Evolutionary conservation across 2,888 invertebrate species (phyloP).

Genomic region (Yponomeuta cagnagella): DNA sequence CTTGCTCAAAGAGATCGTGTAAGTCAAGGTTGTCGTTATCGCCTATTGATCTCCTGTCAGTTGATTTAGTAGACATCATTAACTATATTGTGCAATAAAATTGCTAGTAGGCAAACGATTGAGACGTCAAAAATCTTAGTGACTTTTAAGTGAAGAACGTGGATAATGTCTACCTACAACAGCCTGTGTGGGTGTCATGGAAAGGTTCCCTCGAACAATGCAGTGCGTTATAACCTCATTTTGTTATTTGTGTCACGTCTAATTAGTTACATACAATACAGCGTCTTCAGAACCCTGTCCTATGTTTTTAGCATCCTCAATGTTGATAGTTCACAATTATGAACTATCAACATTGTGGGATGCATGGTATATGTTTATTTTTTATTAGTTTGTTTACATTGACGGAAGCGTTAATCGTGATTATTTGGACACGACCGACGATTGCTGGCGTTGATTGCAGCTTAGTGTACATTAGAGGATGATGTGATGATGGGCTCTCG

Average conservation of each 20-base stretch:
- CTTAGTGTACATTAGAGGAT: constrained; percentile 21
- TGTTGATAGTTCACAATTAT: background rate
- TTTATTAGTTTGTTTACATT: constrained; percentile 30
- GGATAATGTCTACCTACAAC: background rate
- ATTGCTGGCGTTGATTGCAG: constrained; percentile 53
- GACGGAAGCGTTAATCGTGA: constrained; percentile 52
- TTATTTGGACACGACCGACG: constrained; percentile 43
- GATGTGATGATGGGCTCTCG: constrained; percentile 44
- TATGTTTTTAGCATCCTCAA: too few relatives aligned
- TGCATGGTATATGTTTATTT: constrained; percentile 24
- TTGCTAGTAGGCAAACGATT: constrained; percentile 27
- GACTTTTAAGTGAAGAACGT: background rate
- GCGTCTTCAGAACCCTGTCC: too few relatives aligned
- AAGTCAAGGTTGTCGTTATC: constrained; percentile 31
- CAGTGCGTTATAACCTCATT: too few relatives aligned
- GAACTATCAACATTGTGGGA: constrained; percentile 6
- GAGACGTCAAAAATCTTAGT: constrained; percentile 37
- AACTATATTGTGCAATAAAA: constrained; percentile 41
- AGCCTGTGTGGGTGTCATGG: constrained; percentile 7
- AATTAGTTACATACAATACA: background rate
- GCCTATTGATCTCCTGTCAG: constrained; percentile 42
- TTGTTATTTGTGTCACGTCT: background rate
- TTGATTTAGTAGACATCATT: constrained; percentile 43
- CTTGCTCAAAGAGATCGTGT: constrained; percentile 25
- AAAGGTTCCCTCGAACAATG: constrained; percentile 7